A percentile compares a stretch with the other conserved stretches of the same genome.
These are phyloP conservation scores for Cephus spinipes DNA, from an alignment of 2,888 invertebrate genomes.

Conservation along the genomic window DNA sequence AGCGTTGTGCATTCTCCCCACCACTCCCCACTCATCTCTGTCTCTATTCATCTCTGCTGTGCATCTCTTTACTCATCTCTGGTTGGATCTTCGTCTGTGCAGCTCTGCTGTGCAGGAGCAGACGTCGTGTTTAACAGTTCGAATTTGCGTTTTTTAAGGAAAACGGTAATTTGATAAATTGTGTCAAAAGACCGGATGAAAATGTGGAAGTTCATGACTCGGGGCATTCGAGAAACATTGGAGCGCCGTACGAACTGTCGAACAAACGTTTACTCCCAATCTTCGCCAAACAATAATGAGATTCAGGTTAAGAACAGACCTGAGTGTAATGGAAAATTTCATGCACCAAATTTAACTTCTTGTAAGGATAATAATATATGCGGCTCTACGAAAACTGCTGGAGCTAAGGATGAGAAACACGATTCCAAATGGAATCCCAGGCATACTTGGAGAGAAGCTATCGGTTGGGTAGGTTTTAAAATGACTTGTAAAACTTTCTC, in stretches of 20 bases:
- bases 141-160: too few species aligned
- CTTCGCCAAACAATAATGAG: conserved; percentile 41
- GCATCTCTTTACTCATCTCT: too few species aligned
- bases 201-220: conserved; percentile 61
- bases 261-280: conserved; percentile 57
- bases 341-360: conserved; percentile 37
- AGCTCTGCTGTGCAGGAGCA: too few species aligned
- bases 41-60: too few species aligned
- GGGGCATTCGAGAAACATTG: conserved; percentile 56
- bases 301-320: conserved; percentile 44
- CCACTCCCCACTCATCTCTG: too few species aligned
- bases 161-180: too few species aligned
- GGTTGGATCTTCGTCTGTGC: too few species aligned
- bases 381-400: conserved; percentile 40
- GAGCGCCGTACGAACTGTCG: conserved; percentile 53
- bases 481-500: conserved; percentile 9
- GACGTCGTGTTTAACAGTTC: too few species aligned
- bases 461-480: conserved; percentile 54
- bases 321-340: conserved; percentile 39
- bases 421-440: conserved; percentile 53
- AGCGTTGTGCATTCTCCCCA: too few species aligned
- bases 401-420: conserved; percentile 43
- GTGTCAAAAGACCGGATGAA: too few species aligned
- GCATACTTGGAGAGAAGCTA: conserved; percentile 56
- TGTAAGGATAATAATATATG: conserved; percentile 42